Percentiles rank a stretch among this genome's conserved stretches.
phyloP scores from a whole-genome alignment of 2,113 vertebrate genomes.

The Pholis gunnellus region DNA sequence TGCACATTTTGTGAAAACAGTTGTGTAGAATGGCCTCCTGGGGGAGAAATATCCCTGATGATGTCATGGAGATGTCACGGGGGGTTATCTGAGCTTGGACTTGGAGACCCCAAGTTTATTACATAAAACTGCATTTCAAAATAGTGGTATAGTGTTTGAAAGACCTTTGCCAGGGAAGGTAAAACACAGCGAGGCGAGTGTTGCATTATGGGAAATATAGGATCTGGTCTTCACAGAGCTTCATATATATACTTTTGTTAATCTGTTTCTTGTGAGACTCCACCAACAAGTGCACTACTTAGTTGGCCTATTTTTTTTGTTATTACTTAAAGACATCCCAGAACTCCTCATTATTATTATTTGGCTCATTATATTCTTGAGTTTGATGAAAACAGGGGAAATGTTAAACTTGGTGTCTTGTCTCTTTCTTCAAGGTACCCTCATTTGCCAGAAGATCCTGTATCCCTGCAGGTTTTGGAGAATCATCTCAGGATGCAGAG shows the following conservation, averaged over 20 bases:
- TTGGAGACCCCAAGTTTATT: background rate
- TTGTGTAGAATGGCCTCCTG: background rate
- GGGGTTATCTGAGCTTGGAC: background rate
- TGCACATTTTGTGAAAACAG: background rate
- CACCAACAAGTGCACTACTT: background rate
- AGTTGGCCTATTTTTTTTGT: background rate
- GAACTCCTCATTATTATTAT: background rate
- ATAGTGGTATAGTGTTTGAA: background rate
- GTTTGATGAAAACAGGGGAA: background rate
- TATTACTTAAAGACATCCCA: background rate
- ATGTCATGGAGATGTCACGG: background rate
- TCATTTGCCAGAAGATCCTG: slow-evolving; percentile 96
- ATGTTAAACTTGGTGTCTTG: slow-evolving; percentile 28
- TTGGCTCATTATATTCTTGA: background rate
- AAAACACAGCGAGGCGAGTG: background rate
- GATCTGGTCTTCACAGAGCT: background rate
- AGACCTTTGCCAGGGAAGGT: background rate
- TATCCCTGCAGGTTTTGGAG: slow-evolving; percentile 91
- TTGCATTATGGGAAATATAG: slow-evolving; percentile 1
- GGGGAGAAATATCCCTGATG: background rate
- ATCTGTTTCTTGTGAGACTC: background rate
- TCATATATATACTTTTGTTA: background rate
- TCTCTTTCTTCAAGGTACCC: slow-evolving; percentile 86
- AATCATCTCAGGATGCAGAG: slow-evolving; percentile 85
- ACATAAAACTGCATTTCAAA: background rate